Evolutionary conservation across 30 jellyfish, hydroid and myxozoan species (phyloP).

Genomic region (Cassiopea xamachana): DNA sequence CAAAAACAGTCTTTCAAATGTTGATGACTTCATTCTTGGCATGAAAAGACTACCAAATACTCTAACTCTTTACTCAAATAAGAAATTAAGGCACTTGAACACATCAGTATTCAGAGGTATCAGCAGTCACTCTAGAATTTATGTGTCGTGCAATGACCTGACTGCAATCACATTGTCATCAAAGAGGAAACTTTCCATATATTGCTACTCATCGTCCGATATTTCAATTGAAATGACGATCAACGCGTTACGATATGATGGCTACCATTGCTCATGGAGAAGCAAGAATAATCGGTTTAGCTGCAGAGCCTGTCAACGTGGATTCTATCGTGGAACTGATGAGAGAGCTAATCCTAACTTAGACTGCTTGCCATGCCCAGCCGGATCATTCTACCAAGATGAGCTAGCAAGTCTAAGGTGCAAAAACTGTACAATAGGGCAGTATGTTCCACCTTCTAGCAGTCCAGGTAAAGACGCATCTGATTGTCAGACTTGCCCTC

Average conservation of each 20-base stretch:
- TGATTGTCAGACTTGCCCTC: constrained; percentile 59
- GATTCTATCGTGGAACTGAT: background rate
- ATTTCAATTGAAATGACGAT: too few relatives aligned
- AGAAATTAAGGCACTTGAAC: background rate
- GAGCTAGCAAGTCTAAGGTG: constrained; percentile 35
- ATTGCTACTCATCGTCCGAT: too few relatives aligned
- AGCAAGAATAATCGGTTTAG: background rate
- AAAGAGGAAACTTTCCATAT: too few relatives aligned
- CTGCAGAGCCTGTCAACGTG: constrained; percentile 20
- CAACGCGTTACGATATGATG: too few relatives aligned
- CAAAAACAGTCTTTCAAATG: constrained; percentile 9
- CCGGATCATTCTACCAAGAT: constrained; percentile 67
- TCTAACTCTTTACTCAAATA: constrained; percentile 22
- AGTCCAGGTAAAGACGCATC: constrained; percentile 43
- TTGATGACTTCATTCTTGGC: constrained; percentile 31
- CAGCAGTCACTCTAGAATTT: constrained; percentile 1
- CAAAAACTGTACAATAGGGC: constrained; percentile 57
- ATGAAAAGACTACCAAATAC: constrained; percentile 23
- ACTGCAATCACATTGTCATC: background rate
- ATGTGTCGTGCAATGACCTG: constrained; percentile 10
- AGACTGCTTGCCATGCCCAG: constrained; percentile 28
- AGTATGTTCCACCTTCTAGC: constrained; percentile 47
- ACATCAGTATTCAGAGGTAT: background rate
- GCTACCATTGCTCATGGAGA: too few relatives aligned
- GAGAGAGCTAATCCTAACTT: background rate